Evolutionary conservation across 2,888 invertebrate species (phyloP).

Genomic region (Nasonovia ribisnigri): DNA sequence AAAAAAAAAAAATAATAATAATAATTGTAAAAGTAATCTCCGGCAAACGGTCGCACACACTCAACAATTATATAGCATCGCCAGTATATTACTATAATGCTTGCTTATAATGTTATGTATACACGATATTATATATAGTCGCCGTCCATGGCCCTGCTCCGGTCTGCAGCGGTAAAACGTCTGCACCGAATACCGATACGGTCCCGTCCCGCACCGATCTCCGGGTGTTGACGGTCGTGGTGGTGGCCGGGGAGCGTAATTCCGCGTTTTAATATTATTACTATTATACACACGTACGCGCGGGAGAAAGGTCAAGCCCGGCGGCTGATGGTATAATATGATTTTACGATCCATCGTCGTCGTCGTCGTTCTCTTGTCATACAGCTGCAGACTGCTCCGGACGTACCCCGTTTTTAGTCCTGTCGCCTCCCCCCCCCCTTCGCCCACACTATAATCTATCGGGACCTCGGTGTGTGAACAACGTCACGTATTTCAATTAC

Average conservation of each 20-base stretch:
- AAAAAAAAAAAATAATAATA: conserved; percentile 3
- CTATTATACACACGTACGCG: neutral
- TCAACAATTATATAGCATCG: neutral
- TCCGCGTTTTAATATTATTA: conserved; percentile 1
- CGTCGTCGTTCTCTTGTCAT: conserved; percentile 51
- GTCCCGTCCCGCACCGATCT: neutral
- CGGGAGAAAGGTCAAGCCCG: conserved; percentile 38
- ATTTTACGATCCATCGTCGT: conserved; percentile 61
- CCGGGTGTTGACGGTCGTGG: neutral
- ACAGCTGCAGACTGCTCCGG: conserved; percentile 27
- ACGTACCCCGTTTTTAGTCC: conserved; percentile 4
- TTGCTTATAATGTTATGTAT: neutral
- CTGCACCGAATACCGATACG: neutral
- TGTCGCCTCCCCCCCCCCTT: neutral
- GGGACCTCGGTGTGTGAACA: conserved; percentile 31
- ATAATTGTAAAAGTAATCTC: no score
- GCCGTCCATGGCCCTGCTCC: neutral
- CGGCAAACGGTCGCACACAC: neutral
- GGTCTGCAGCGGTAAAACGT: neutral
- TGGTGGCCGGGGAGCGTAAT: neutral
- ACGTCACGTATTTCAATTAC: conserved; percentile 62
- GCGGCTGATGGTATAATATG: conserved; percentile 45
- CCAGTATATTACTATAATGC: neutral
- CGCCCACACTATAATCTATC: neutral
- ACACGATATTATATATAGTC: neutral